phyloP scores from a whole-genome alignment of 2,797 vertebrate genomes.

The Tragopan temminckii region DNA sequence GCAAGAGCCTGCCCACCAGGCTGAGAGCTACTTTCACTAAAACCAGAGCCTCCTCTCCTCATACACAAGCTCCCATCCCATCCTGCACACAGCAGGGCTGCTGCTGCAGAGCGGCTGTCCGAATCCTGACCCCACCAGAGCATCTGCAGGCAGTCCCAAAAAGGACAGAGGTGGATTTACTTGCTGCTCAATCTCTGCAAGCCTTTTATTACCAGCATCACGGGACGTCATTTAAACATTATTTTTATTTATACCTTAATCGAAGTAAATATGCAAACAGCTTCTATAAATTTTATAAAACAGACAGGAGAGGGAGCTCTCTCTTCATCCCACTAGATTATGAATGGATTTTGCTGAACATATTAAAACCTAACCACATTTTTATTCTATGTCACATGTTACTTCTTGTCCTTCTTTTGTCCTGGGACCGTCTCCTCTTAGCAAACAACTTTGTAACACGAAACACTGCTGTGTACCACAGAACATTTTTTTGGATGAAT shows the following conservation, averaged over 20 bases:
- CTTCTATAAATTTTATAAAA: constrained; percentile 56
- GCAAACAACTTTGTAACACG: neutral
- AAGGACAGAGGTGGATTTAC: neutral
- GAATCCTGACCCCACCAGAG: neutral
- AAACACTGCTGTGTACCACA: neutral
- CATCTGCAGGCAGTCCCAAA: neutral
- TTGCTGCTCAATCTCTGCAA: neutral
- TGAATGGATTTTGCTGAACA: constrained; percentile 6
- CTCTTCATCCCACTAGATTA: constrained; percentile 52
- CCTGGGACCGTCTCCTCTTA: neutral
- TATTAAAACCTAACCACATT: constrained; percentile 12
- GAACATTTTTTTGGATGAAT: neutral
- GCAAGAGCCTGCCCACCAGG: neutral
- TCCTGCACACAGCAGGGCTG: neutral
- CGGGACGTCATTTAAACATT: neutral
- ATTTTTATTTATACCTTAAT: constrained; percentile 41
- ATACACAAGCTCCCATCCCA: neutral
- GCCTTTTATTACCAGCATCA: constrained; percentile 7
- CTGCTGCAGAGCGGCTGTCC: neutral
- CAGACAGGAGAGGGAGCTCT: constrained; percentile 85
- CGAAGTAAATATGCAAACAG: constrained; percentile 20
- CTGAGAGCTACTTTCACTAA: neutral
- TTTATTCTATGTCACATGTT: neutral
- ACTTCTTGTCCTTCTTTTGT: neutral
- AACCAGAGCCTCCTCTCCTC: neutral